A percentile compares a stretch with the other conserved stretches of the same genome.
Conservation (phyloP, 2,888 invertebrate species). For the Eucera pruinosa region DNA sequence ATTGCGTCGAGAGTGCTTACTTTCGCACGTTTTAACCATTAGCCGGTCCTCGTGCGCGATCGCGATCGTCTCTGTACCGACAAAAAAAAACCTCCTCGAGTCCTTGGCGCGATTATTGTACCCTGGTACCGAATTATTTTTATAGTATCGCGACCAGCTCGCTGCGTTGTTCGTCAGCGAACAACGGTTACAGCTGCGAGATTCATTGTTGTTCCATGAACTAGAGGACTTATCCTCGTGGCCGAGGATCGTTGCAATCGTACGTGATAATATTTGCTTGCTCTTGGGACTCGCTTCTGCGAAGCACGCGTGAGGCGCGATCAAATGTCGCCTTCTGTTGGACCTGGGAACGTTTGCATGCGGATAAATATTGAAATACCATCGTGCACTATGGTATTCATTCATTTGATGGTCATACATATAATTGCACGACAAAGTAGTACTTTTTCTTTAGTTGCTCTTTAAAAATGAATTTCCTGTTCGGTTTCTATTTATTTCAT, state of each 20-base stretch:
- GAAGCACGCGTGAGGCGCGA: constrained; percentile 34
- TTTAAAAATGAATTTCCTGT: too few relatives aligned
- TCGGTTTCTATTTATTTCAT: too few relatives aligned
- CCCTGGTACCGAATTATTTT: too few relatives aligned
- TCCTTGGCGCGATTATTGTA: constrained; percentile 50
- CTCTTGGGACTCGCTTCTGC: constrained; percentile 32
- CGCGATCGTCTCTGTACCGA: too few relatives aligned
- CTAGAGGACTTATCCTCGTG: constrained; percentile 3
- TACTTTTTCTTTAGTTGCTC: too few relatives aligned
- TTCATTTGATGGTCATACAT: too few relatives aligned
- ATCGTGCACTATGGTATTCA: too few relatives aligned
- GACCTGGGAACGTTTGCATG: neutral
- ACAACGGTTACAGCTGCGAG: constrained; percentile 46
- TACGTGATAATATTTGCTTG: constrained; percentile 54
- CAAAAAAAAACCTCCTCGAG: constrained; percentile 14
- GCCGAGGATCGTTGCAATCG: constrained; percentile 15
- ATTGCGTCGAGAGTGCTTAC: constrained; percentile 78
- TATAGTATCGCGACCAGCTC: neutral
- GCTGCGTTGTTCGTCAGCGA: too few relatives aligned
- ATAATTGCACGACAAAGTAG: too few relatives aligned
- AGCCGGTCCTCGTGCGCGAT: constrained; percentile 49
- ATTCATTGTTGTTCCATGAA: constrained; percentile 20
- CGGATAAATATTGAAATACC: too few relatives aligned
- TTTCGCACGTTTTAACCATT: constrained; percentile 81
- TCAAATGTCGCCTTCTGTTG: constrained; percentile 38